These are phyloP conservation scores for Cynoglossus semilaevis DNA, from an alignment of 2,113 vertebrate genomes.

Conservation along the genomic window DNA sequence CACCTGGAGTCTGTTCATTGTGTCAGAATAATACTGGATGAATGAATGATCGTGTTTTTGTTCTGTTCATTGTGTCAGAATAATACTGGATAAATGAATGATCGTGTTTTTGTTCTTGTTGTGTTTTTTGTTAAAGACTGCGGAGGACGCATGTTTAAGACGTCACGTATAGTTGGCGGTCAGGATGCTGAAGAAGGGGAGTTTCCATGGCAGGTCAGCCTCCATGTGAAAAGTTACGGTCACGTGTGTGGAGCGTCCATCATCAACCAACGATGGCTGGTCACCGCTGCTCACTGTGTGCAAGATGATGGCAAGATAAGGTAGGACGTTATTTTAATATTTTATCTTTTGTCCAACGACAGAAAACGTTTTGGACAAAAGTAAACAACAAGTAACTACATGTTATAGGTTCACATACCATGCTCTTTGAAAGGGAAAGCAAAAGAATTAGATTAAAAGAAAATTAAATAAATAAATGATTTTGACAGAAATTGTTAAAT, in stretches of 20 bases:
- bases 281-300: conserved; percentile 93
- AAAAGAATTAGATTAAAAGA: no score
- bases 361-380: no score
- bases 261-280: conserved; percentile 82
- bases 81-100: background rate
- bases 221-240: conserved; percentile 74
- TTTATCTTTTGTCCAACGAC: background rate
- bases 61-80: background rate
- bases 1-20: background rate
- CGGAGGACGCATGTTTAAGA: conserved; percentile 76
- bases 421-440: no score
- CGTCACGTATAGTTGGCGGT: conserved; percentile 88
- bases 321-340: conserved; percentile 58
- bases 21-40: background rate
- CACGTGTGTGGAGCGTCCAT: conserved; percentile 90
- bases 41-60: background rate
- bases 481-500: no score
- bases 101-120: background rate
- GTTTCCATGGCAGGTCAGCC: conserved; percentile 97
- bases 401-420: no score
- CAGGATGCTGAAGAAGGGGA: conserved; percentile 80
- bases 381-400: background rate
- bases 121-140: conserved; percentile 76
- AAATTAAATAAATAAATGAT: no score
- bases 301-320: conserved; percentile 66